Evolutionary conservation across 2,113 vertebrate species (phyloP).

Genomic region (Oenanthe melanoleuca): DNA sequence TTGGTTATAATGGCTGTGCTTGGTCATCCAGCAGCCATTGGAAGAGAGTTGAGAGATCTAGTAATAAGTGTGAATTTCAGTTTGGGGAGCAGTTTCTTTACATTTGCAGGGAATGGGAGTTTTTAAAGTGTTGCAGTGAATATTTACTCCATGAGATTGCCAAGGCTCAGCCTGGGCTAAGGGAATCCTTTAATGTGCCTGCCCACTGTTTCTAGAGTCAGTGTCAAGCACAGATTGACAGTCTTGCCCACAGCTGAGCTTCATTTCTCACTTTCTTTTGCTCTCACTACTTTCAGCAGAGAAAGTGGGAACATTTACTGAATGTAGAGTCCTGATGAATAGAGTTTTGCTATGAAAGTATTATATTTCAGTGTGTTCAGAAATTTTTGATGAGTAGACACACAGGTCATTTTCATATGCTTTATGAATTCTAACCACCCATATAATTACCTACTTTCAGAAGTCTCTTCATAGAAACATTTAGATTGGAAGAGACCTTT

Average conservation of each 20-base stretch:
- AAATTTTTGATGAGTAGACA: not conserved
- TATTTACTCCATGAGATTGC: not conserved
- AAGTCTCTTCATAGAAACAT: not conserved
- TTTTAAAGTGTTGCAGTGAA: not conserved
- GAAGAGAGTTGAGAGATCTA: not conserved
- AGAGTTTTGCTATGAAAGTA: not conserved
- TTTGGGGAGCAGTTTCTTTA: not conserved
- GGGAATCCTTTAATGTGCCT: not conserved
- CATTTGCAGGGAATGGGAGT: not conserved
- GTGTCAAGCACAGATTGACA: not conserved
- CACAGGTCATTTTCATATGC: constrained; percentile 13
- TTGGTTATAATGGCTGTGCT: not conserved
- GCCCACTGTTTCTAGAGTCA: not conserved
- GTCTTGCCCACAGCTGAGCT: not conserved
- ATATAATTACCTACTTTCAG: constrained; percentile 17
- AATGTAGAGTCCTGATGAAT: not conserved
- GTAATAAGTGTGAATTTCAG: not conserved
- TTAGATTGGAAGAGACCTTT: not conserved
- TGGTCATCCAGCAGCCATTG: not conserved
- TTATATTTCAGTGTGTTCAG: not conserved
- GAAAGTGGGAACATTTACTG: not conserved
- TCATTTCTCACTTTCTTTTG: not conserved
- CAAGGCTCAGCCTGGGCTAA: not conserved
- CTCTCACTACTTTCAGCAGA: not conserved
- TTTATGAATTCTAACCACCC: constrained; percentile 22